Conservation (phyloP, 2,113 vertebrate genomes). For the Nansenia antarctica region DNA sequence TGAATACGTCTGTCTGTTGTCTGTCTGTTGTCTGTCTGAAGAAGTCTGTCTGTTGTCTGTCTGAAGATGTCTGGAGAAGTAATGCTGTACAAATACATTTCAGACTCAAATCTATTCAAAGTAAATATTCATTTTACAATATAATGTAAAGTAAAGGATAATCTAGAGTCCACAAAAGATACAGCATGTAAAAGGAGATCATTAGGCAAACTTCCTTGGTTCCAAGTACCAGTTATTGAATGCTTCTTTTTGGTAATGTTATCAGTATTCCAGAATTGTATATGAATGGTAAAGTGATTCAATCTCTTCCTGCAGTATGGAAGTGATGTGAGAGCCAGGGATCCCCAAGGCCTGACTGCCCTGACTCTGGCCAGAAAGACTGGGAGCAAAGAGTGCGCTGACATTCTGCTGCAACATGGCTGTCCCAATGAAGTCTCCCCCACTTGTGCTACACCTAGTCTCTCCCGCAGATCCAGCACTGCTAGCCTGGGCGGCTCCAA, state of each 20-base stretch:
- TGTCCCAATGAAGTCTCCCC: constrained; percentile 82
- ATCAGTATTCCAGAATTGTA: no score
- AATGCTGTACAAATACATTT: no score
- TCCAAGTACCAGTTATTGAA: no score
- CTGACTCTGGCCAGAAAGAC: constrained; percentile 82
- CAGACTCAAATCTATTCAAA: no score
- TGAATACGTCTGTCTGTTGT: no score
- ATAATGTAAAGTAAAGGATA: no score
- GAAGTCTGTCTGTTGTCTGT: constrained; percentile 92
- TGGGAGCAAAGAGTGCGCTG: constrained; percentile 86
- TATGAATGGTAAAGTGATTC: not conserved
- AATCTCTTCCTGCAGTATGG: constrained; percentile 76
- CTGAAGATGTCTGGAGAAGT: no score
- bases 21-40: no score
- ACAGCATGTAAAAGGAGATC: no score
- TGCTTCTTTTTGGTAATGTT: not conserved
- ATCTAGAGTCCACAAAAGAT: no score
- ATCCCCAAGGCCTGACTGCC: constrained; percentile 83
- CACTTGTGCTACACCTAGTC: constrained; percentile 77
- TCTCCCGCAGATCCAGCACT: constrained; percentile 87
- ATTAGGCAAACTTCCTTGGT: no score
- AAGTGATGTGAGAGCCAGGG: constrained; percentile 83
- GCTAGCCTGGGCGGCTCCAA: constrained; percentile 85
- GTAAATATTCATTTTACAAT: no score
- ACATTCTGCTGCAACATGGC: constrained; percentile 89